Evolutionary conservation across 2,888 invertebrate genomes (phyloP), one percentile per base, ranked within the genome.

Genomic region (Cephalotes varians): DNA sequence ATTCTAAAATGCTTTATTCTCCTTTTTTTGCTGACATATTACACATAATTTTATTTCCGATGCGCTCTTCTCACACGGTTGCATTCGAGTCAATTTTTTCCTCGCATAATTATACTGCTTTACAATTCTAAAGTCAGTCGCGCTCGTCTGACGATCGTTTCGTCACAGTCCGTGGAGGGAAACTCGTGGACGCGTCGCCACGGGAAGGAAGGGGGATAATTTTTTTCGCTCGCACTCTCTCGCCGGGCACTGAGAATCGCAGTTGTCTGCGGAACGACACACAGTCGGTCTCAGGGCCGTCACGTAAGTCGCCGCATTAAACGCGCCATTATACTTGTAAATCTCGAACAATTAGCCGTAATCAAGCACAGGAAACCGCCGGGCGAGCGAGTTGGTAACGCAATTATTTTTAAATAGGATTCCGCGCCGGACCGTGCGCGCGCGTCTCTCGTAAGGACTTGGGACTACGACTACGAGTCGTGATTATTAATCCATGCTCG

Each of bases 371-470:
- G 94, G 94, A 94, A 94, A 93, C 91, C 86, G 86, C 90, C 88
- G 31, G 71, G 56, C 51, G 77, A 54, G 88, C 85, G 87, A 88
- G 90, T 86, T 91, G 90, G 91, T 89, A 65, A 88, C 93, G 94
- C 93, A 94, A 94, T 94, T 94, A 94, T 94, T 94, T 93, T 94
- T 93, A 94, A 94, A 94, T 94, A 94, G 93, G 93, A 93, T 93
- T 90, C 93, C 91, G 84, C 88, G 88, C 88, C 86, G 90, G 90
- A 91, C 91, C 91, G 64, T 65, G 90, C 74, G 62, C 72, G 76
- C 71, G 69, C 31, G 40, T 34, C 31, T 90, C 91, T 92, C 89
- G 87, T 86, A 85, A 65, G 85, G 90, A 90, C 89, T 88, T 81
- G 81, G 74, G 89, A 88, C 91, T 92, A 89, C 91, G 54, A 67